These are phyloP conservation scores for Carassius auratus DNA, from an alignment of 2,113 vertebrate genomes.

Conservation along the genomic window DNA sequence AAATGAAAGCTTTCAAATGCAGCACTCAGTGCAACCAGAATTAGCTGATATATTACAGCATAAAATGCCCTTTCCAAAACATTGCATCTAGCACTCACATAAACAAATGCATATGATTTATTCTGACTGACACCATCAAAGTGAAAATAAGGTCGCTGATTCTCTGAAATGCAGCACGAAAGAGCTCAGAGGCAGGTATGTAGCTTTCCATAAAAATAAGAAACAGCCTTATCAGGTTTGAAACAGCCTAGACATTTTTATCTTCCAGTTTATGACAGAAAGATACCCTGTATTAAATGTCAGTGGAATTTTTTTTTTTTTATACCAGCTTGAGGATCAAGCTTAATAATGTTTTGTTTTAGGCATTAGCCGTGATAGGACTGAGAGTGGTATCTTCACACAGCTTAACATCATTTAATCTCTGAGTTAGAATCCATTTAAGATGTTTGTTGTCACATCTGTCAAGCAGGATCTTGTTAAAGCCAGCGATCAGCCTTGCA, in stretches of 20 bases:
- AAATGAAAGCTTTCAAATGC: constrained; percentile 1
- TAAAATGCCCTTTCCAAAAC: background rate
- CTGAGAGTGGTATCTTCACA: background rate
- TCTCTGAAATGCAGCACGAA: background rate
- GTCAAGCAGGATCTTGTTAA: background rate
- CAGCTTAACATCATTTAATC: constrained; percentile 8
- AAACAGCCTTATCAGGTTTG: constrained; percentile 18
- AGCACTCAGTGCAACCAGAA: background rate
- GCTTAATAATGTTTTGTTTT: background rate
- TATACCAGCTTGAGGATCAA: background rate
- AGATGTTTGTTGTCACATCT: constrained; percentile 21
- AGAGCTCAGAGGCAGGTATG: constrained; percentile 21
- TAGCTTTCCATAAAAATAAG: constrained; percentile 17
- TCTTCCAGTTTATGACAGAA: background rate
- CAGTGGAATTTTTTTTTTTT: background rate
- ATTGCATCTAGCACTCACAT: background rate
- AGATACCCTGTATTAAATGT: constrained; percentile 7
- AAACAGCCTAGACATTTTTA: constrained; percentile 2
- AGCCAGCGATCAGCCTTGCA: background rate
- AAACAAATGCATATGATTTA: background rate
- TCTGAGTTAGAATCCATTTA: constrained; percentile 3
- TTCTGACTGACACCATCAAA: constrained; percentile 14
- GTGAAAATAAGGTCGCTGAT: constrained; percentile 6
- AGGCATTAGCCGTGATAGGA: background rate
- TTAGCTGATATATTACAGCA: background rate